Conservation (phyloP, 2,113 vertebrate genomes). For the Siniperca chuatsi region DNA sequence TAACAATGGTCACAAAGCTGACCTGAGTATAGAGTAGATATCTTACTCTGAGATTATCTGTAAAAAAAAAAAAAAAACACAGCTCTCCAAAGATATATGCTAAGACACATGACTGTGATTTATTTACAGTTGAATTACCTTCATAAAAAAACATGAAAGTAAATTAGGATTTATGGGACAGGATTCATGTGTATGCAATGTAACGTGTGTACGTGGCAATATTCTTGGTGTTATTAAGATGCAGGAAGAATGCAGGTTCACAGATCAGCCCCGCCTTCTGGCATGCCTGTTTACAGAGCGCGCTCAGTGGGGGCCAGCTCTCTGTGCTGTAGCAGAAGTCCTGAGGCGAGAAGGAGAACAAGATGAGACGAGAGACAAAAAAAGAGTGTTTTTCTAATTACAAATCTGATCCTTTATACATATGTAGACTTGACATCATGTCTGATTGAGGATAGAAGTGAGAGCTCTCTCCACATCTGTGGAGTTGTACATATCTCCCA, state of each 20-base stretch:
- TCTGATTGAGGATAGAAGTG: conserved; percentile 91
- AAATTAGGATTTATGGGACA: background rate
- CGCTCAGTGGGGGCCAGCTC: conserved; percentile 85
- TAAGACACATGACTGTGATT: no score
- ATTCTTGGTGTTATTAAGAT: background rate
- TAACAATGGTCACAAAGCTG: no score
- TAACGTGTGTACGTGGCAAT: background rate
- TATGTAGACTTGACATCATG: background rate
- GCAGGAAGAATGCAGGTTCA: conserved; percentile 74
- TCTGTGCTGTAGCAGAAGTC: conserved; percentile 18
- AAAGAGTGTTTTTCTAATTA: background rate
- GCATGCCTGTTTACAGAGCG: conserved; percentile 92
- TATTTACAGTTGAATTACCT: no score
- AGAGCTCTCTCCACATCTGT: conserved; percentile 91
- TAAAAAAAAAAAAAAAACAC: no score
- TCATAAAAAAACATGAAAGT: no score
- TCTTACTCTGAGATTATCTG: no score
- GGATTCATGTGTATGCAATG: background rate
- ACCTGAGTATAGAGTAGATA: no score
- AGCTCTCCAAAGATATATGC: no score
- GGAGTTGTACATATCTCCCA: conserved; percentile 88
- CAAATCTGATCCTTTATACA: no score
- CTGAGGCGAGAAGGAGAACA: conserved; percentile 73
- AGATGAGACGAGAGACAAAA: background rate
- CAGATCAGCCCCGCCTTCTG: conserved; percentile 91